Base-by-base conservation (phyloP, 2,113 vertebrate species). In the Apeltes quadracus region DNA sequence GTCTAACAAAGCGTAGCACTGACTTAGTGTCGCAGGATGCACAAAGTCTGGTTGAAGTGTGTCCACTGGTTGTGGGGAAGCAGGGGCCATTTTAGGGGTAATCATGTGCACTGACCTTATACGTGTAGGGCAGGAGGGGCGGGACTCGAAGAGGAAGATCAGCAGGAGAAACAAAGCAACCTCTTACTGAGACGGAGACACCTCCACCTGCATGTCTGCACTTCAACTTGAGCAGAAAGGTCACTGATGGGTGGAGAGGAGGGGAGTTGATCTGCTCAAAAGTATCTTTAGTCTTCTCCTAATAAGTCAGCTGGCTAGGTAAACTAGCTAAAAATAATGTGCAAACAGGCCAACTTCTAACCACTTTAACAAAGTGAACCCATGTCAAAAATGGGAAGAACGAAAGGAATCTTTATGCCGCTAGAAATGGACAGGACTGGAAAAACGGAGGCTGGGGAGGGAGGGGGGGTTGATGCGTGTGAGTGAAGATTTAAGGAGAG, bases 181-280 rank as follows among this genome's bases (percentile, higher is more conserved):
- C 76, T 82, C 68, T 85, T 72, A 72, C 62, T 65, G 66, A 74
- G 66, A 59, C 78, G 76, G 82, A 44, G 85, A 88, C 76, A 75
- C 48, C 41, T 73, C 50, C 72, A 79, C 77, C 78, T 51, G 64
- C 70, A 65, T 85, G 84, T 77, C 76, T 78, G 46, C 69, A 72
- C 62, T 66, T 61, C 58, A 66, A 34, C 78, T 56, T 2, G 38
- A 69, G 68, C 63, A 55, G 15, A 75, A 75, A 85, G 87, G 84
- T 89, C 83, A 67, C 72, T 50, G 69, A 72, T 71, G 68, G 66
- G 67, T 39, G 57, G 67, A 61, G 69, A 41, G 25, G 58, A 32
- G 67, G 72, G 63, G 41, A 44, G 65, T 10, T 55, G 71, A 66
- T 41, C 61, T 62, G 58, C 18, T 76, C 29, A 59, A 39, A 39